These are phyloP conservation scores for Dynastes maya DNA, from an alignment of 2,888 invertebrate species.

Conservation along the genomic window DNA sequence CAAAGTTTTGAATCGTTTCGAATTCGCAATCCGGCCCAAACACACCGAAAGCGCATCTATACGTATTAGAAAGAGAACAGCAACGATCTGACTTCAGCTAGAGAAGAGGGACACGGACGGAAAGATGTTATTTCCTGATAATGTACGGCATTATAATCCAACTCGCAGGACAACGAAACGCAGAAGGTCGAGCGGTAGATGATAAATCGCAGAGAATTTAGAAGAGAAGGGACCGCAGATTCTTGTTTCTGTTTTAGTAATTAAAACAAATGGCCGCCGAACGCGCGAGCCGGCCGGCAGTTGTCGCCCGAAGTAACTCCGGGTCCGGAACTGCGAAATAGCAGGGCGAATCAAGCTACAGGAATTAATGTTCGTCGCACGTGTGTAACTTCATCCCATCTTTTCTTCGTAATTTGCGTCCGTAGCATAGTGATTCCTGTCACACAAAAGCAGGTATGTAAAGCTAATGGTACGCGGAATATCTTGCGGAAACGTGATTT, in stretches of 20 bases:
- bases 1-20: slow-evolving; percentile 42
- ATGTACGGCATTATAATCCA: slow-evolving; percentile 49
- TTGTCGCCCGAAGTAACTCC: slow-evolving; percentile 60
- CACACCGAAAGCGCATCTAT: slow-evolving; percentile 9
- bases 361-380: slow-evolving; percentile 63
- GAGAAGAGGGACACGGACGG: not conserved
- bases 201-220: slow-evolving; percentile 62
- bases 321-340: slow-evolving; percentile 61
- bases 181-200: slow-evolving; percentile 56
- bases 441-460: not conserved
- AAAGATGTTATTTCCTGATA: slow-evolving; percentile 49
- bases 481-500: slow-evolving; percentile 13
- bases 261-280: slow-evolving; percentile 64
- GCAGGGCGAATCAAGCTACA: slow-evolving; percentile 60
- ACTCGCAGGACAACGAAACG: slow-evolving; percentile 51
- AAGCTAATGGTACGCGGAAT: not conserved
- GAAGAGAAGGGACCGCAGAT: slow-evolving; percentile 62
- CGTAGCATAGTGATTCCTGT: not conserved
- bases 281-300: slow-evolving; percentile 58
- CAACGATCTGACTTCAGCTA: not conserved
- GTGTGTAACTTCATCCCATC: slow-evolving; percentile 58
- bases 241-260: slow-evolving; percentile 65
- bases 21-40: slow-evolving; percentile 24
- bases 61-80: slow-evolving; percentile 22
- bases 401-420: slow-evolving; percentile 23